Evolutionary conservation across 2,113 vertebrate species (phyloP).

Genomic region (Lichenostomus cassidix): DNA sequence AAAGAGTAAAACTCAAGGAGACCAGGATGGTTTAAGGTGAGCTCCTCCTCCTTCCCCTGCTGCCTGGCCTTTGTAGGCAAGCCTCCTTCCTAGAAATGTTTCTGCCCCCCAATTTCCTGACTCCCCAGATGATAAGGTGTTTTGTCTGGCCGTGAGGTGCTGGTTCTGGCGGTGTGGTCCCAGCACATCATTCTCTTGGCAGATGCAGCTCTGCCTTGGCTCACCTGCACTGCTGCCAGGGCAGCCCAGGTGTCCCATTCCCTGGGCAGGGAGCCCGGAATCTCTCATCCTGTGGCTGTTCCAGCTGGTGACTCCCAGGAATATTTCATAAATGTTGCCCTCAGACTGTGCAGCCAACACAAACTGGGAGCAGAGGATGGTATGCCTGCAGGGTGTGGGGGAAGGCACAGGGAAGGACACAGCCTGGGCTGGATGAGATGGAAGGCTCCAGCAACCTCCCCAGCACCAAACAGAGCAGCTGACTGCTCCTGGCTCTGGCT

Average conservation of each 20-base stretch:
- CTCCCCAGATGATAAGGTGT: background rate
- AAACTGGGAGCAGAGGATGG: background rate
- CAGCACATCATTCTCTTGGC: background rate
- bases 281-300: background rate
- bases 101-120: background rate
- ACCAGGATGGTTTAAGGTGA: background rate
- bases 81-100: background rate
- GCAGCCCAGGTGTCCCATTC: background rate
- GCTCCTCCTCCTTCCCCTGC: background rate
- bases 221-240: background rate
- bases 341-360: background rate
- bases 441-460: background rate
- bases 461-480: background rate
- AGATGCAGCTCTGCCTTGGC: background rate
- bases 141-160: background rate
- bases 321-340: background rate
- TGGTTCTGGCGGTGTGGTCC: background rate
- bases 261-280: background rate
- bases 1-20: background rate
- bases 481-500: background rate
- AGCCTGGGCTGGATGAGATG: fast-evolving
- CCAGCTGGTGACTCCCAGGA: background rate
- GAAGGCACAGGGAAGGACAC: background rate
- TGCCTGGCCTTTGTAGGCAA: background rate
- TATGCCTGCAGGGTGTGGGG: fast-evolving